Evolutionary conservation across 2,113 vertebrate genomes (phyloP).

Genomic region (Hyaena hyaena): DNA sequence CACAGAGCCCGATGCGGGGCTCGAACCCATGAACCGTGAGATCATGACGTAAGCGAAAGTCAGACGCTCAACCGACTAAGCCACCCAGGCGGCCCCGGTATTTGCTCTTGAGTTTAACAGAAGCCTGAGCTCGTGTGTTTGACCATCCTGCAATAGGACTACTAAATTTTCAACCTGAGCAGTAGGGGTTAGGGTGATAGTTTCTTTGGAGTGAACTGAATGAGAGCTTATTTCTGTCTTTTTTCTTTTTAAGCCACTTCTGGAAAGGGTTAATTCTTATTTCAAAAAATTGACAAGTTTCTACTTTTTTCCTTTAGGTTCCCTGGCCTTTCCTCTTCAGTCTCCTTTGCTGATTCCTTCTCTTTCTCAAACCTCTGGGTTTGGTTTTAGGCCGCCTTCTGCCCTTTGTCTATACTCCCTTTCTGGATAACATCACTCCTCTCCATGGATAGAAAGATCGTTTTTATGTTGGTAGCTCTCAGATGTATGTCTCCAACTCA

Average conservation of each 20-base stretch:
- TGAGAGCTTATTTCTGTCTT: neutral
- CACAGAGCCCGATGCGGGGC: too few species aligned
- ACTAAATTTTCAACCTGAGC: neutral
- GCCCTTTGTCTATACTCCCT: neutral
- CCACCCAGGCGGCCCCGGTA: too few species aligned
- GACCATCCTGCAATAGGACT: neutral
- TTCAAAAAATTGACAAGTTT: neutral
- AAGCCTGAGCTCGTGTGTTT: neutral
- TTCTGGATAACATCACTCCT: neutral
- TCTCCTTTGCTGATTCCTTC: neutral
- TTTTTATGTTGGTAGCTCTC: neutral
- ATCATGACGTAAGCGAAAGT: too few species aligned
- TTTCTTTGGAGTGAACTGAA: neutral
- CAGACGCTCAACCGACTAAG: too few species aligned
- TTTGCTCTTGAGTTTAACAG: constrained; percentile 30
- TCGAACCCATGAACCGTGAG: too few species aligned
- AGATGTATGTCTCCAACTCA: neutral
- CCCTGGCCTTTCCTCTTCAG: neutral
- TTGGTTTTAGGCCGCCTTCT: neutral
- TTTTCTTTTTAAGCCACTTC: neutral
- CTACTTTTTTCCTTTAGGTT: neutral
- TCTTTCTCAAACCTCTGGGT: neutral
- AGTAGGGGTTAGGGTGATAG: neutral
- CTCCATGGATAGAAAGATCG: neutral
- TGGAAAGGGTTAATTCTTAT: neutral